These are phyloP conservation scores for Hololepta plana DNA, from an alignment of 2,888 invertebrate species.

Conservation along the genomic window DNA sequence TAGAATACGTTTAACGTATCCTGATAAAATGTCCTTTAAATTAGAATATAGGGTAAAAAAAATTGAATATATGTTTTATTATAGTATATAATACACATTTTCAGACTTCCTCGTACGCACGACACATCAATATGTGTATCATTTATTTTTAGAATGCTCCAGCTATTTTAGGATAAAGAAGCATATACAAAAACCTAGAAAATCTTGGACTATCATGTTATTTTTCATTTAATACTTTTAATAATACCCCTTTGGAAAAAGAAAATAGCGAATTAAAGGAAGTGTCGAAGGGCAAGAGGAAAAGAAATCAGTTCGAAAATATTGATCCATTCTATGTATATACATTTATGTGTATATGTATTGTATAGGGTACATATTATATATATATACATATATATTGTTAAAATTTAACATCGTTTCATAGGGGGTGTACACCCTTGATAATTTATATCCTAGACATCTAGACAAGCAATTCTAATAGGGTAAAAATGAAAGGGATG, in stretches of 20 bases:
- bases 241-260: too few species aligned
- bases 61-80: too few species aligned
- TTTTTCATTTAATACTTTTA: too few species aligned
- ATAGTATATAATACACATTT: constrained; percentile 6
- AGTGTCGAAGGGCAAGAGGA: too few species aligned
- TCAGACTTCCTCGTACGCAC: constrained; percentile 12
- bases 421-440: background rate
- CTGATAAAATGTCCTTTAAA: too few species aligned
- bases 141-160: constrained; percentile 16
- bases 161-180: constrained; percentile 17
- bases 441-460: constrained; percentile 1
- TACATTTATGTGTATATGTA: too few species aligned
- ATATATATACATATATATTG: background rate
- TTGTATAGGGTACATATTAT: constrained; percentile 2
- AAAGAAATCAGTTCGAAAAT: too few species aligned
- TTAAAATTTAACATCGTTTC: background rate
- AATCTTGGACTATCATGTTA: constrained; percentile 13
- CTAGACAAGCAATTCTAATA: background rate
- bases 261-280: too few species aligned
- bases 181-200: constrained; percentile 16
- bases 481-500: too few species aligned
- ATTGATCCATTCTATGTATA: constrained; percentile 10
- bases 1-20: too few species aligned
- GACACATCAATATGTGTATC: constrained; percentile 15
- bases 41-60: too few species aligned